Evolutionary conservation across 2,113 vertebrate genomes (phyloP).

Genomic region (Coptodon bakossiorum): DNA sequence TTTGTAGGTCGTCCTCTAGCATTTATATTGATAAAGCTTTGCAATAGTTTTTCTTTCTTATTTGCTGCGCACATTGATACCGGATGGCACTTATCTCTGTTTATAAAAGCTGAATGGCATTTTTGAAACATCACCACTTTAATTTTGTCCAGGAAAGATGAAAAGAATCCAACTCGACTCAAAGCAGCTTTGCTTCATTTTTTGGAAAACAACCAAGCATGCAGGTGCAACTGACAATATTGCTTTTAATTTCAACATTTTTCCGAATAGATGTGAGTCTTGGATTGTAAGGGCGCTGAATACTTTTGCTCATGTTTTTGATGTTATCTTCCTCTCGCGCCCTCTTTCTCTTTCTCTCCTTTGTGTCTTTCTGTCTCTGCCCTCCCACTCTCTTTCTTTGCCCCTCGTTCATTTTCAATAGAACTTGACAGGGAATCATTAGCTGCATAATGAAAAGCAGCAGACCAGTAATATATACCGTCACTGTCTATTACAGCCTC

Average conservation of each 20-base stretch:
- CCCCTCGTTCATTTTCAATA: slow-evolving; percentile 46
- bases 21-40: background rate
- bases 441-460: slow-evolving; percentile 62
- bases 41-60: background rate
- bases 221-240: background rate
- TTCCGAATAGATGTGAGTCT: background rate
- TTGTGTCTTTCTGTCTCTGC: background rate
- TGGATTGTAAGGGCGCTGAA: background rate
- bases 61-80: background rate
- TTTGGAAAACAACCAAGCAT: background rate
- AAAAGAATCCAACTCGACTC: background rate
- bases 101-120: background rate
- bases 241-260: background rate
- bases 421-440: slow-evolving; percentile 67
- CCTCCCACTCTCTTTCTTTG: slow-evolving; percentile 22
- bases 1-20: background rate
- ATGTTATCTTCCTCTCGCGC: background rate
- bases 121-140: background rate
- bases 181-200: background rate
- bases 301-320: background rate
- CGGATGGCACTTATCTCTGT: background rate
- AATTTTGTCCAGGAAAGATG: background rate
- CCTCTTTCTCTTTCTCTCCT: background rate
- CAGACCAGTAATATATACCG: slow-evolving; percentile 53
- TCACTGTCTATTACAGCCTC: slow-evolving; percentile 57